Base-by-base conservation (phyloP, 2,113 vertebrate genomes). In the Sisor rabdophorus region DNA sequence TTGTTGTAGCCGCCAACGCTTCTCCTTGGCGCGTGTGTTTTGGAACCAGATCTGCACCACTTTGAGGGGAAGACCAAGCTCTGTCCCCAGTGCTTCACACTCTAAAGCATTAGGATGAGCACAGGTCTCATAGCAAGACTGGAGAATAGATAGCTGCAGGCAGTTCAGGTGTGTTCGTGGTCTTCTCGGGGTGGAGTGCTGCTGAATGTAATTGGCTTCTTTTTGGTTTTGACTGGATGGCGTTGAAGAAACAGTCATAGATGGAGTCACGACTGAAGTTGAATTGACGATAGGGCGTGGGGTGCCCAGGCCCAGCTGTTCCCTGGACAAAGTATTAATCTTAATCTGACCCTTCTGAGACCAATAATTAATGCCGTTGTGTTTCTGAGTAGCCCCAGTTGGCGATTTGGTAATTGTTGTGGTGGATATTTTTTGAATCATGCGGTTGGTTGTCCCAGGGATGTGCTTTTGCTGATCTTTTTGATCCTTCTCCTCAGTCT, bases 21-120 rank as follows among this genome's bases (percentile, higher is more conserved):
- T 97, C 82, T 97, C 95, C 87, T 96, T 96, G 71, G 95, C 95
- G 65, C 95, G 90, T 10, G 95, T 95, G 59, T 97, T 96, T 82
- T 96, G 95, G 85, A 97, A 97, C 95, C 95, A 97, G 80, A 96
- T 95, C 83, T 96, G 95, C 76, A 97, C 93, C 81, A 97, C 95
- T 82, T 95, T 93, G 44, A 95, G 92, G 2, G 94, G 94, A 77
- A 97, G 85, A 59, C 92, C 93, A 2, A 97, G 93, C 85, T 95
- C 94, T 0, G 91, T 90, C 1, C 94, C 95, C 11, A 97, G 87
- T 7, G 93, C 91, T 76, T 95, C 94, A 0, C 95, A 96, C 85
- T 97, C 95, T 79, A 94, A 91, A 81, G 93, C 93, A 17, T 95
- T 95, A 0, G 95, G 95, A n/a, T 95, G 94, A 16, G 95, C 93